These are phyloP conservation scores for Protodeltote pygarga DNA, from an alignment of 2,888 invertebrate genomes.

Conservation along the genomic window DNA sequence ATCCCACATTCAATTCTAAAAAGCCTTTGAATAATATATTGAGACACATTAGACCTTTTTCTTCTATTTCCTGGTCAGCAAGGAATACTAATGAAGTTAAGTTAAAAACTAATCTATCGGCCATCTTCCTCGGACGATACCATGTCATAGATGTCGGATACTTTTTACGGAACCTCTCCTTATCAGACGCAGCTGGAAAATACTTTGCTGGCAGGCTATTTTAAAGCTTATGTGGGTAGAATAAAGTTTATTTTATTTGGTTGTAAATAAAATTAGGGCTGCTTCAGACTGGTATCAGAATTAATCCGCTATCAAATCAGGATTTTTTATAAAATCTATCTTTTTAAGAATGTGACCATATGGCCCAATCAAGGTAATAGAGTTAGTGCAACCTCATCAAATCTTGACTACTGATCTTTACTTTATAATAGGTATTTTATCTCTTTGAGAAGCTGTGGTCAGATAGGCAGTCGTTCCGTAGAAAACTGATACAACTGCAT, in stretches of 20 bases:
- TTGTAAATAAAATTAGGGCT: background rate
- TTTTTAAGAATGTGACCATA: no score
- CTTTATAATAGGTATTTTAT: no score
- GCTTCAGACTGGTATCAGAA: background rate
- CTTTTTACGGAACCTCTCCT: slow-evolving; percentile 29
- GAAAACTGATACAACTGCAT: no score
- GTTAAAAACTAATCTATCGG: slow-evolving; percentile 27
- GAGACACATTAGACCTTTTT: slow-evolving; percentile 16
- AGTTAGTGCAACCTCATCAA: no score
- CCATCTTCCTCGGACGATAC: slow-evolving; percentile 9
- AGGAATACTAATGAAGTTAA: slow-evolving; percentile 24
- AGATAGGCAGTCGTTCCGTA: no score
- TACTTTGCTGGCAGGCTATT: background rate
- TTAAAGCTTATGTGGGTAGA: background rate
- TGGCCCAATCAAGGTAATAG: no score
- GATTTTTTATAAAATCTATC: no score
- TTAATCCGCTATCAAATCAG: no score
- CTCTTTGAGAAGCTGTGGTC: no score
- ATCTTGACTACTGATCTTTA: no score
- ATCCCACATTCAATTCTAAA: slow-evolving; percentile 10
- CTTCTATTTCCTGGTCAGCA: slow-evolving; percentile 23
- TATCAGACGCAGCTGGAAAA: slow-evolving; percentile 4
- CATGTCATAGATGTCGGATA: slow-evolving; percentile 8
- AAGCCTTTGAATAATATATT: slow-evolving; percentile 16
- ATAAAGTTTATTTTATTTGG: slow-evolving; percentile 8